phyloP scores from a whole-genome alignment of 2,888 invertebrate species.

The Cantharis rufa region DNA sequence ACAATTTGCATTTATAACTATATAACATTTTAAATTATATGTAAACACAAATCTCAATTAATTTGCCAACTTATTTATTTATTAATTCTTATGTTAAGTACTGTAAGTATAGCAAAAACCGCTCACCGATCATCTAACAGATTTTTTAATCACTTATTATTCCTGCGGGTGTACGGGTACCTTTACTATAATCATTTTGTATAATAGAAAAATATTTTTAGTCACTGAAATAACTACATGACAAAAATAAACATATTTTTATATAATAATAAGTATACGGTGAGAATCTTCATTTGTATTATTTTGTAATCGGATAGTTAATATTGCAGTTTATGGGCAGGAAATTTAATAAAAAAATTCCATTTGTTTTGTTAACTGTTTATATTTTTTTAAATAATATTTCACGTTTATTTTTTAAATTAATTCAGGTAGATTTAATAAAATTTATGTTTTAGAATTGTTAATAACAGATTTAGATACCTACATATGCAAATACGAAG shows the following conservation, averaged over 20 bases:
- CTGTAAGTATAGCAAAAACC: not conserved
- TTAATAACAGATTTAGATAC: not conserved
- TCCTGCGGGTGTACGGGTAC: not conserved
- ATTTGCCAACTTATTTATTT: conserved; percentile 13
- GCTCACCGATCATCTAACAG: not conserved
- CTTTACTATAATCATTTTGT: not conserved
- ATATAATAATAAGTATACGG: not conserved
- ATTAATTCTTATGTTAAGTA: not conserved
- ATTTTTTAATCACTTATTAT: not conserved
- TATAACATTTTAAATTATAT: conserved; percentile 25
- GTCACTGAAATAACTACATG: not conserved
- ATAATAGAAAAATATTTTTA: not conserved
- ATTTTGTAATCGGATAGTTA: not conserved
- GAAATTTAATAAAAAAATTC: not conserved
- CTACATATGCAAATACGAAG: not conserved
- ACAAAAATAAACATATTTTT: not conserved
- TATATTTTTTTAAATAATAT: not conserved
- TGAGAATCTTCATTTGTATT: not conserved
- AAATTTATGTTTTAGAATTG: not conserved
- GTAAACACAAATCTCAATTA: conserved; percentile 24
- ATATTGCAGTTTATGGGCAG: not conserved
- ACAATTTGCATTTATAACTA: conserved; percentile 37
- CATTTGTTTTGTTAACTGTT: not conserved
- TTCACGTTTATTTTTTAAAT: not conserved
- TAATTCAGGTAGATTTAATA: not conserved